These are phyloP conservation scores for Syngnathus floridae DNA, from an alignment of 2,113 vertebrate species.

Conservation along the genomic window DNA sequence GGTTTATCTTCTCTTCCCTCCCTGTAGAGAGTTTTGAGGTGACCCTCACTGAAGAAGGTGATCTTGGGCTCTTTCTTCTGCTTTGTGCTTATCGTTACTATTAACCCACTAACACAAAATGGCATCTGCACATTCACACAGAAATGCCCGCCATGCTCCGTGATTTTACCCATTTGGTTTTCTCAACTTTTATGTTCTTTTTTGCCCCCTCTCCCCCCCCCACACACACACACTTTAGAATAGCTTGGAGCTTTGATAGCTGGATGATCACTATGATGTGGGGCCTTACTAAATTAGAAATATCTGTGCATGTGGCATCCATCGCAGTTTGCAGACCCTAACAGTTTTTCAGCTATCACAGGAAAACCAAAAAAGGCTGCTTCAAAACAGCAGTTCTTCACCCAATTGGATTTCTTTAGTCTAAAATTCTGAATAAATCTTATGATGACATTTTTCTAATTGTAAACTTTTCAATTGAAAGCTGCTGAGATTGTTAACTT, in stretches of 20 bases:
- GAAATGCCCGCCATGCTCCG: conserved; percentile 81
- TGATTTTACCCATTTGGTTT: conserved; percentile 72
- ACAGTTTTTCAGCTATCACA: conserved; percentile 68
- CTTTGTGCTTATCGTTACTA: conserved; percentile 75
- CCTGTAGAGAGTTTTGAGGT: conserved; percentile 99
- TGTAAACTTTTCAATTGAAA: conserved; percentile 40
- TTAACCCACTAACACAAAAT: conserved; percentile 98
- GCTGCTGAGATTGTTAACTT: conserved; percentile 74
- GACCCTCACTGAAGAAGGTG: conserved; percentile 99
- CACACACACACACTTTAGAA: conserved; percentile 18
- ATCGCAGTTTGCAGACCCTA: conserved; percentile 77
- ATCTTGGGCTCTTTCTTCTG: conserved; percentile 93
- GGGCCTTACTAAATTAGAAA: conserved; percentile 83
- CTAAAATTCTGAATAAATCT: conserved; percentile 1
- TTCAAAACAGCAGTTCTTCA: conserved; percentile 45
- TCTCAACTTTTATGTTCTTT: conserved; percentile 61
- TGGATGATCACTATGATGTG: conserved; percentile 78
- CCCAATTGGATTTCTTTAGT: conserved; percentile 11
- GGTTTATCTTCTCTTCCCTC: conserved; percentile 96
- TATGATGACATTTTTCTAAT: conserved; percentile 27
- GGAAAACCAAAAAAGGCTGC: conserved; percentile 42
- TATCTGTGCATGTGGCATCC: conserved; percentile 98
- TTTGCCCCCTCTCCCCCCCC: conserved; percentile 31
- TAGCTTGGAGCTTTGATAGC: conserved; percentile 62
- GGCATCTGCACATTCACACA: conserved; percentile 84